Evolutionary conservation across 2,797 vertebrate species (phyloP).

Genomic region (Sebastes nivosus): DNA sequence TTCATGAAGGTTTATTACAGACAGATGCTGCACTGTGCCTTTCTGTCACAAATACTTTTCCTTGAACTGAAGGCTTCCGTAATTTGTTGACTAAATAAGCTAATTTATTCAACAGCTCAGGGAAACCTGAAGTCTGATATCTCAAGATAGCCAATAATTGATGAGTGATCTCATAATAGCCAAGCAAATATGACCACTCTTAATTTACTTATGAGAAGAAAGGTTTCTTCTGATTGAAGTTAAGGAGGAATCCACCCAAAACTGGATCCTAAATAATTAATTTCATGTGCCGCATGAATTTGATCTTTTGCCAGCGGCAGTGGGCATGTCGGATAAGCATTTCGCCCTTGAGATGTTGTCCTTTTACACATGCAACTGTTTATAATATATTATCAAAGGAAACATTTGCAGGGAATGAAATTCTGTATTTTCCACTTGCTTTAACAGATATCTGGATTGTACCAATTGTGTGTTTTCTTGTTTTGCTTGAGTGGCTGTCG

Average conservation of each 20-base stretch:
- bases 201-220: not conserved
- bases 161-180: not conserved
- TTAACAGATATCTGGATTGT: not conserved
- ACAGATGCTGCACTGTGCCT: not conserved
- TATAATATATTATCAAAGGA: not conserved
- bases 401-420: not conserved
- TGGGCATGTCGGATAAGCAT: not conserved
- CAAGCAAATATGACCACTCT: not conserved
- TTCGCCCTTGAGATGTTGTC: not conserved
- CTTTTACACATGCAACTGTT: not conserved
- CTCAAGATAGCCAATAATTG: not conserved
- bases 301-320: not conserved
- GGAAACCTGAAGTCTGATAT: not conserved
- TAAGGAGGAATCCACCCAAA: not conserved
- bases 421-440: not conserved
- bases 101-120: not conserved
- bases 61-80: not conserved
- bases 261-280: not conserved
- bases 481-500: conserved; percentile 8
- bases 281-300: not conserved
- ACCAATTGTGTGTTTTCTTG: not conserved
- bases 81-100: not conserved
- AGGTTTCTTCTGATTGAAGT: not conserved
- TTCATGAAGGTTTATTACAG: not conserved
- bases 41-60: not conserved